These are phyloP conservation scores for Dasypogon diadema DNA, from an alignment of 2,888 invertebrate species.

Conservation along the genomic window DNA sequence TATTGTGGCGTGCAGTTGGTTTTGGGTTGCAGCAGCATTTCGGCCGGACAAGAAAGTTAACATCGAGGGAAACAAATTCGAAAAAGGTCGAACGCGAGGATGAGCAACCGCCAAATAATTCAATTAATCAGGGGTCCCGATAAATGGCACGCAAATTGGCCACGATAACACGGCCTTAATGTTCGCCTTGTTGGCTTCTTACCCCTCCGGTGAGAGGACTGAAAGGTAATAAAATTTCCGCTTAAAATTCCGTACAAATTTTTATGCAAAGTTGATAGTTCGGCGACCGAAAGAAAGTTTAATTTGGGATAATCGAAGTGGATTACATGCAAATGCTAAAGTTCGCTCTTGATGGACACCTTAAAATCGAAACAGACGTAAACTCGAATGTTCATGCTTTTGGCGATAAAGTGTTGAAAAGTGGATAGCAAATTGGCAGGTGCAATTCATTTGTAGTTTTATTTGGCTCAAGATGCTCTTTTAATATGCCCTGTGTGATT, in stretches of 20 bases:
- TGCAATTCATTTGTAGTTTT: conserved; percentile 9
- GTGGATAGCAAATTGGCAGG: not conserved
- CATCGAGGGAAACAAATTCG: not conserved
- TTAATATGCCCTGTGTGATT: not conserved
- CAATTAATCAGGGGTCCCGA: conserved; percentile 38
- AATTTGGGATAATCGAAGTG: not conserved
- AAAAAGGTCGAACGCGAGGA: not conserved
- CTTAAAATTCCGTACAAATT: conserved; percentile 9
- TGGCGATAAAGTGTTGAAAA: conserved; percentile 7
- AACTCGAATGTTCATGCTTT: not conserved
- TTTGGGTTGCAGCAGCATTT: not conserved
- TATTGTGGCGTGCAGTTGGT: not conserved
- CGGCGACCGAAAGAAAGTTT: not conserved
- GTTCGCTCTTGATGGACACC: conserved; percentile 1
- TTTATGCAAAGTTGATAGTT: conserved; percentile 22
- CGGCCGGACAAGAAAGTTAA: not conserved
- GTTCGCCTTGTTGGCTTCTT: not conserved
- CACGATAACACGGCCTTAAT: conserved; percentile 11
- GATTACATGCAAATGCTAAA: conserved; percentile 2
- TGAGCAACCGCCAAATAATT: conserved; percentile 11
- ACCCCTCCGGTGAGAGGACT: conserved; percentile 6
- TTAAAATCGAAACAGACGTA: not conserved
- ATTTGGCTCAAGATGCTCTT: not conserved
- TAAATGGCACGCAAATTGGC: conserved; percentile 42
- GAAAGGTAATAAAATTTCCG: conserved; percentile 3